Base-by-base conservation (phyloP, 2,797 vertebrate species). In the Neosilurus mollespiculum region DNA sequence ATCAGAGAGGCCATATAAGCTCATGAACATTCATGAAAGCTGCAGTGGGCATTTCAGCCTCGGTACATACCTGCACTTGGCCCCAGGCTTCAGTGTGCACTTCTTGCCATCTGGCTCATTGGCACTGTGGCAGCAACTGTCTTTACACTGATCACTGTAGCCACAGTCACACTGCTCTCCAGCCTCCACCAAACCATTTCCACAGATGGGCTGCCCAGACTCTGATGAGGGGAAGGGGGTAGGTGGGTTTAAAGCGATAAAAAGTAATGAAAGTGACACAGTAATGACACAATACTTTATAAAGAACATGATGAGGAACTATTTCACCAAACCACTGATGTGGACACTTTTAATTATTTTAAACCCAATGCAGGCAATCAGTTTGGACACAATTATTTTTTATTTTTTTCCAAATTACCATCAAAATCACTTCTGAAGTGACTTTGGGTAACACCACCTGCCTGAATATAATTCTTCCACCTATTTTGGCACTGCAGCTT, bases 131-230 rank as follows among this genome's bases (percentile, higher is more conserved):
- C 98, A 99, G 90, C 98, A 99, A 0, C 86, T 7, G 71, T 99
- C 97, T 86, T 93, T 96, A 89, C 98, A 99, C 85, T 99, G 96
- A 89, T 98, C 97, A 20, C 91, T 96, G 90, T 98, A 99, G 76
- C 98, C 98, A 66, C 98, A 99, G 84, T 99, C 98, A 87, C 98
- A 99, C 80, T 98, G 26, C 70, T 99, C 98, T 81, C 95, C 97
- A 56, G 86, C 84, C 89, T 99, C 98, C 81, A 99, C 97, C 77
- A 99, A 91, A 51, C 98, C 97, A 75, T 99, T 99, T 56, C 98
- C 98, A 92, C 98, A 99, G 89, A 98, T 99, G 61, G 98, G 98
- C 87, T 98, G 96, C 73, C 98, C 98, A 82, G 98, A 98, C 89
- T 98, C 98, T 99, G 90, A 79, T 14, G n/a, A 9, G 20, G 58